Evolutionary conservation across 1,140 invertebrate genomes (phyloP).

Genomic region (Drosophila ananassae): DNA sequence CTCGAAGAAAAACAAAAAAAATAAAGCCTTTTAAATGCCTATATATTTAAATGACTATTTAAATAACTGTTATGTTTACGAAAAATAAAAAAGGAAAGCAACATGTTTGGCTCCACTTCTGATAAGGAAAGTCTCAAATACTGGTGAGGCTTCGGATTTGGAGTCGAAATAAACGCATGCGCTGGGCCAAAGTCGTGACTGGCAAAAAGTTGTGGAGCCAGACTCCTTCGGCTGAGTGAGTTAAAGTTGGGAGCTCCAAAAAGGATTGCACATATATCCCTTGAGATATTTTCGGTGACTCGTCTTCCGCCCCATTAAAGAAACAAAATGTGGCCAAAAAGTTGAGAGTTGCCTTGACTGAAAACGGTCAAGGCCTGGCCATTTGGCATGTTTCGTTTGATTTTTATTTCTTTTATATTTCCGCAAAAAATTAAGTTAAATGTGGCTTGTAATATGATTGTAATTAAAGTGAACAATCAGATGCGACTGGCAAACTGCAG

Average conservation of each 20-base stretch:
- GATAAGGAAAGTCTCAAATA: conserved; percentile 31
- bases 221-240: conserved; percentile 19
- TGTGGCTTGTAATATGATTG: conserved; percentile 78
- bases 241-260: background rate
- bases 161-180: conserved; percentile 51
- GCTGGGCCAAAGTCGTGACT: conserved; percentile 27
- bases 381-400: conserved; percentile 27
- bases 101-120: conserved; percentile 47
- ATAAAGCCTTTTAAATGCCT: background rate
- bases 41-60: conserved; percentile 1
- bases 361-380: conserved; percentile 9
- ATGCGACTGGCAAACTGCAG: conserved; percentile 72
- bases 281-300: conserved; percentile 19
- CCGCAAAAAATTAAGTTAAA: conserved; percentile 78
- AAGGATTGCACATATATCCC: conserved; percentile 9
- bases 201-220: conserved; percentile 14
- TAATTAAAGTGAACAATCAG: conserved; percentile 55
- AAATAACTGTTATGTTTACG: background rate
- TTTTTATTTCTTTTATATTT: conserved; percentile 68
- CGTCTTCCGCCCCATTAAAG: conserved; percentile 59
- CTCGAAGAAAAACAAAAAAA: conserved; percentile 2
- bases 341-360: background rate
- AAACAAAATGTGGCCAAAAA: conserved; percentile 34
- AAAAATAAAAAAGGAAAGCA: conserved; percentile 21
- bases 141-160: background rate